Conservation (phyloP, 23 tunicate species). For the Ascidia mentula region DNA sequence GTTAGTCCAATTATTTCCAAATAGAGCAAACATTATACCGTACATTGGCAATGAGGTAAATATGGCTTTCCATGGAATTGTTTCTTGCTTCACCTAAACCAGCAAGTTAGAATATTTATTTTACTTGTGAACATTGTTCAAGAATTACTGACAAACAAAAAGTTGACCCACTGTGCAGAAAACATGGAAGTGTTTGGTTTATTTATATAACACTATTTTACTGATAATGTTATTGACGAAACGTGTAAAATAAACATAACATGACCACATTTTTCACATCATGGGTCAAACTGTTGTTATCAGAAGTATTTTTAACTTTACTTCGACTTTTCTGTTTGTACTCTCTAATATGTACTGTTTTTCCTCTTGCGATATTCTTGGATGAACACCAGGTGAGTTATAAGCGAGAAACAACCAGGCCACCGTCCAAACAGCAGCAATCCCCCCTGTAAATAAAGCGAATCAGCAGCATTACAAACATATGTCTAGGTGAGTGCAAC, state of each 20-base stretch:
- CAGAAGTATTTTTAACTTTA: no score
- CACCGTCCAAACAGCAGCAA: constrained; percentile 9
- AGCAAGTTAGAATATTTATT: no score
- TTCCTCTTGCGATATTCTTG: constrained; percentile 23
- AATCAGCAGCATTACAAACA: not conserved
- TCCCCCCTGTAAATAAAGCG: not conserved
- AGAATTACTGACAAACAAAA: no score
- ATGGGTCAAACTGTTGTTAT: no score
- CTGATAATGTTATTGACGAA: no score
- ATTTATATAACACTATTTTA: no score
- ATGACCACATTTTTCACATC: no score
- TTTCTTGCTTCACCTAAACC: not conserved
- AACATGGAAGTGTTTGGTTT: no score
- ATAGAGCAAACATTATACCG: constrained; percentile 31
- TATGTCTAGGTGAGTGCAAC: not conserved
- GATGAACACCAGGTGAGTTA: constrained; percentile 3
- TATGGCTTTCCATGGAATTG: constrained; percentile 40
- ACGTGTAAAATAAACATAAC: no score
- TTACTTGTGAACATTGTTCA: no score
- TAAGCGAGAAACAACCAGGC: not conserved
- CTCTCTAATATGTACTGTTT: constrained; percentile 1
- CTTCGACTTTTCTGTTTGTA: not conserved
- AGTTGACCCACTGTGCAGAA: no score
- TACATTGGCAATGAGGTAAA: constrained; percentile 50
- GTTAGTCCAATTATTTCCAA: constrained; percentile 44